Evolutionary conservation across 30 jellyfish, hydroid and myxozoan genomes (phyloP).

Genomic region (Turritopsis rubra): DNA sequence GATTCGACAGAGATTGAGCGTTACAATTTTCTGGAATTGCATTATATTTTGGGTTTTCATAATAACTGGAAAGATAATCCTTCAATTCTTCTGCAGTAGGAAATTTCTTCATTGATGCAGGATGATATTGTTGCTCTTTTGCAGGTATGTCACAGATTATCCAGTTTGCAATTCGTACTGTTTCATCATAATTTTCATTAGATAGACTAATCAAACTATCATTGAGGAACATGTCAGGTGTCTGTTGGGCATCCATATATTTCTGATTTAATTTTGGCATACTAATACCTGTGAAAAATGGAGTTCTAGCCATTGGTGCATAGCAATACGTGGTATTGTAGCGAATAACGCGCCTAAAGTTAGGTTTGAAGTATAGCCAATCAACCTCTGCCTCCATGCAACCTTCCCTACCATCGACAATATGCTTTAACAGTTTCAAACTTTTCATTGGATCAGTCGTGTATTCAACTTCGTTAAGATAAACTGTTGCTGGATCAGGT

Average conservation of each 20-base stretch:
- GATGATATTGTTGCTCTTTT: constrained; percentile 47
- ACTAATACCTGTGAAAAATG: constrained; percentile 30
- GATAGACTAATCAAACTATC: background rate
- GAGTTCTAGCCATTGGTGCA: constrained; percentile 31
- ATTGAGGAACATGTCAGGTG: background rate
- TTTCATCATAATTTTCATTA: background rate
- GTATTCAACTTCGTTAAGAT: constrained; percentile 52
- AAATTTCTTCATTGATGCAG: constrained; percentile 50
- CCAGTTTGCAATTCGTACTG: constrained; percentile 50
- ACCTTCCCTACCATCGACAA: constrained; percentile 39
- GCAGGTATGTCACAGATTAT: constrained; percentile 54
- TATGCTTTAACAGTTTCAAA: constrained; percentile 26
- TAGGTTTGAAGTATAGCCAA: constrained; percentile 2
- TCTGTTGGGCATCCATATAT: background rate
- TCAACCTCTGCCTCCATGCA: constrained; percentile 25
- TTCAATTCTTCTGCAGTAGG: constrained; percentile 71
- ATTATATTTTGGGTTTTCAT: background rate
- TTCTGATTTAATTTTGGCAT: constrained; percentile 38
- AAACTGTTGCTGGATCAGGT: constrained; percentile 66
- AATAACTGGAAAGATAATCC: constrained; percentile 19
- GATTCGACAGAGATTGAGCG: constrained; percentile 20
- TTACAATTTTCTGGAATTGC: constrained; percentile 16
- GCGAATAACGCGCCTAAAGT: constrained; percentile 30
- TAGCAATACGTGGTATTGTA: constrained; percentile 45
- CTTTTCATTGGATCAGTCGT: constrained; percentile 24